Conservation (phyloP, 1,140 invertebrate species). For the Lutraria rhynchaena region DNA sequence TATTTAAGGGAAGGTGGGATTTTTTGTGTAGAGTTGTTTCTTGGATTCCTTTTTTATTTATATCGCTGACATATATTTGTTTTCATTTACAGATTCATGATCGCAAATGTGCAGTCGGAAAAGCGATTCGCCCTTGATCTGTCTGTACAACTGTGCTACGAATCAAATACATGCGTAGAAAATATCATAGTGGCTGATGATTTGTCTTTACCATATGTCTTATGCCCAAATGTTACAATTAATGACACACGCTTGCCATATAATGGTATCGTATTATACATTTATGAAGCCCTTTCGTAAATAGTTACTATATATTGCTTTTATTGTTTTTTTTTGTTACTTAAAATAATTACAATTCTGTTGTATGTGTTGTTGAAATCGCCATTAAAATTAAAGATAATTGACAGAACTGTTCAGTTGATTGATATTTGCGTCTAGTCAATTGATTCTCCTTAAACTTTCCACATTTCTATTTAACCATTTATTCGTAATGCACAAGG, state of each 20-base stretch:
- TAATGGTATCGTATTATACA: neutral
- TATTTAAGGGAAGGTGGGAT: too few species aligned
- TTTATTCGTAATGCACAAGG: too few species aligned
- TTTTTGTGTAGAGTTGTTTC: neutral
- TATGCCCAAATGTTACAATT: neutral
- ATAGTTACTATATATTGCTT: neutral
- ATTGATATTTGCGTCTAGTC: neutral
- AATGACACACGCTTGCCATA: constrained; percentile 21
- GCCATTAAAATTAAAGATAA: neutral
- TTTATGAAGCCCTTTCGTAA: neutral
- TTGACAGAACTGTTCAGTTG: neutral
- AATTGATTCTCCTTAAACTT: too few species aligned
- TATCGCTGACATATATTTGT: neutral
- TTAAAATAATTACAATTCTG: neutral
- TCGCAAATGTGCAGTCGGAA: neutral
- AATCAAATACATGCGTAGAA: neutral
- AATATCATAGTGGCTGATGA: neutral
- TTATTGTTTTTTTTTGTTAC: neutral
- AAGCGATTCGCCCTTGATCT: neutral
- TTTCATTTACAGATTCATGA: constrained; percentile 2
- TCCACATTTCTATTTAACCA: too few species aligned
- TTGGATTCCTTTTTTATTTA: neutral
- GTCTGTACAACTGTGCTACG: neutral
- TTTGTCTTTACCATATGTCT: neutral
- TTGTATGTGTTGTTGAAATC: neutral